A percentile compares a stretch with the other conserved stretches of the same genome.
Conservation (phyloP, 1,140 invertebrate genomes). For the Procambarus virginalis region DNA sequence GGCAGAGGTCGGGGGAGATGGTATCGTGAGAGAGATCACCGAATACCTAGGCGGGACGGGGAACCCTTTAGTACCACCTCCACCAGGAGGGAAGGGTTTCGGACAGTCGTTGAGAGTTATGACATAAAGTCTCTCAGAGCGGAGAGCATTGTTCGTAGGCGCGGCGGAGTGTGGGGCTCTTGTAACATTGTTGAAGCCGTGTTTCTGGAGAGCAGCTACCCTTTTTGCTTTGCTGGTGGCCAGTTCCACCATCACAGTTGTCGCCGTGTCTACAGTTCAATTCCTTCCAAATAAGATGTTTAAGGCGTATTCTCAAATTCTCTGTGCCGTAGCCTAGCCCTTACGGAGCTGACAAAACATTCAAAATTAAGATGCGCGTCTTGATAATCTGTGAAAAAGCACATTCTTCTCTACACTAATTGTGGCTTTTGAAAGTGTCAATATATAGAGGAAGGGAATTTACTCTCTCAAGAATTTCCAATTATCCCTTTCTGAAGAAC, state of each 20-base stretch:
- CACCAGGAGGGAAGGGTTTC: conserved; percentile 2
- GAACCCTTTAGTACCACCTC: conserved; percentile 45
- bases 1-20: conserved; percentile 42
- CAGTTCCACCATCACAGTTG: background rate
- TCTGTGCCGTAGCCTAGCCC: background rate
- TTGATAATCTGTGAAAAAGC: background rate
- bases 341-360: background rate
- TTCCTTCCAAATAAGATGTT: too few relatives aligned
- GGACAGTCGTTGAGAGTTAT: conserved; percentile 12
- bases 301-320: too few relatives aligned
- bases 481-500: conserved; percentile 12
- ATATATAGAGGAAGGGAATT: background rate
- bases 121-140: background rate
- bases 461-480: conserved; percentile 10
- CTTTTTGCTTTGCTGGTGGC: background rate
- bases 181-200: conserved; percentile 27
- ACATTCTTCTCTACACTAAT: background rate
- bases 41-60: conserved; percentile 56
- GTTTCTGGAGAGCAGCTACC: background rate
- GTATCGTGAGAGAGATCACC: conserved; percentile 57
- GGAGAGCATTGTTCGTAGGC: background rate
- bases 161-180: background rate
- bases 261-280: background rate
- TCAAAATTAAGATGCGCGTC: background rate
- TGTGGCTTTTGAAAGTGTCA: background rate